Conservation (phyloP, 2,113 vertebrate genomes). For the Malurus cyaneus region DNA sequence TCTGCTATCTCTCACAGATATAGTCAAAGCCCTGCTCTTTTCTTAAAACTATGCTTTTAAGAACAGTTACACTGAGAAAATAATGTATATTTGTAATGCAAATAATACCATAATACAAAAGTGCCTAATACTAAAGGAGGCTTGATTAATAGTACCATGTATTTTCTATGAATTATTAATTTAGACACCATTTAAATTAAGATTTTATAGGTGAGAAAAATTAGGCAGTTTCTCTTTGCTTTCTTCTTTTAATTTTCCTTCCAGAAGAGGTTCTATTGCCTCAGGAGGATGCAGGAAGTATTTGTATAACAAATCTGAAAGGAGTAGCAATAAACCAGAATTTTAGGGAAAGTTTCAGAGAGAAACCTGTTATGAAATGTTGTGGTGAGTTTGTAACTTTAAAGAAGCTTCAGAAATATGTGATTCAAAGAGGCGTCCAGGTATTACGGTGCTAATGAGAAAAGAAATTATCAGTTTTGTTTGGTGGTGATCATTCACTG, state of each 20-base stretch:
- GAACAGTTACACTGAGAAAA: not conserved
- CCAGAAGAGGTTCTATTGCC: not conserved
- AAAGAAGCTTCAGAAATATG: not conserved
- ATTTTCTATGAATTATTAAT: slow-evolving; percentile 17
- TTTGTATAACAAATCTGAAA: not conserved
- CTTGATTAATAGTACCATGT: not conserved
- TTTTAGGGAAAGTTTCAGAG: not conserved
- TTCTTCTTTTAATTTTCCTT: not conserved
- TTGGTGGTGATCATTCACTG: not conserved
- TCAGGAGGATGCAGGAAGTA: not conserved
- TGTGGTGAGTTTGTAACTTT: not conserved
- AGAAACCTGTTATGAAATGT: not conserved
- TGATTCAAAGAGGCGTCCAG: not conserved
- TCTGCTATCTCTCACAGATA: not conserved
- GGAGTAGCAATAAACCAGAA: not conserved
- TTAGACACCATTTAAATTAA: not conserved
- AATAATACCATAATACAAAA: not conserved
- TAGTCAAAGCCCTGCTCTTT: not conserved
- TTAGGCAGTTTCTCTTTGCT: not conserved
- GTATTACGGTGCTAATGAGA: not conserved
- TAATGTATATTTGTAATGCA: not conserved
- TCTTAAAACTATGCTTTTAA: not conserved
- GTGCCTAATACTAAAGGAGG: not conserved
- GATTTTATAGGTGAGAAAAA: not conserved
- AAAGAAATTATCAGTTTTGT: not conserved